These are phyloP conservation scores for Papilio xuthus DNA, from an alignment of 1,140 invertebrate species.

Conservation along the genomic window DNA sequence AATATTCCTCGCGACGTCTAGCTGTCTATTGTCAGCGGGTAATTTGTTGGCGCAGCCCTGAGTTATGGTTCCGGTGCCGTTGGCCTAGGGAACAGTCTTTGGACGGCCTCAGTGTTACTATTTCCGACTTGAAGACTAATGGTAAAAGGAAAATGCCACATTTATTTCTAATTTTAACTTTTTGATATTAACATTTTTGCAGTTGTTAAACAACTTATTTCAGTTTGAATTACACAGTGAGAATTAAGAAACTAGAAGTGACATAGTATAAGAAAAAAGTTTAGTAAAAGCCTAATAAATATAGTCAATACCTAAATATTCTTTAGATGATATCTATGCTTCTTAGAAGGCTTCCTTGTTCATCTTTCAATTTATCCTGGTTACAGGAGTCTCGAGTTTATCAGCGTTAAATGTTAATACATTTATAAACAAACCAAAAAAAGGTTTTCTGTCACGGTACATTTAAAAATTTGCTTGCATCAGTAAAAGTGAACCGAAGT, in stretches of 20 bases:
- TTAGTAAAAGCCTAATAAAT: neutral
- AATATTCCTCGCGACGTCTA: constrained; percentile 4
- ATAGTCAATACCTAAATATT: neutral
- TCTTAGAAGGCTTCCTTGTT: neutral
- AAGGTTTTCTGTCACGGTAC: constrained; percentile 25
- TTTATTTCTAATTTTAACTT: neutral
- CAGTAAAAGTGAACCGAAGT: constrained; percentile 39
- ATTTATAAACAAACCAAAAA: neutral
- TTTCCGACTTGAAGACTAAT: constrained; percentile 26
- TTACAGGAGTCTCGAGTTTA: neutral
- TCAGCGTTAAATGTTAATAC: neutral
- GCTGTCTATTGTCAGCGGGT: constrained; percentile 38
- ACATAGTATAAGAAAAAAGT: neutral
- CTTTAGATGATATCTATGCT: neutral
- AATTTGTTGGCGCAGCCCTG: constrained; percentile 49
- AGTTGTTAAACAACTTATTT: neutral
- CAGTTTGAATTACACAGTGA: neutral
- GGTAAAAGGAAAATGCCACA: neutral
- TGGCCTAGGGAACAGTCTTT: constrained; percentile 31
- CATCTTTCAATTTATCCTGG: neutral
- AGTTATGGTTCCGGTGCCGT: constrained; percentile 44
- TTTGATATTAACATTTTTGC: neutral
- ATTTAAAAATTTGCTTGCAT: constrained; percentile 29
- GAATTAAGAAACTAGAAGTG: too few relatives aligned
- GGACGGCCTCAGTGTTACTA: constrained; percentile 32